Conservation (phyloP, 2,888 invertebrate genomes). For the Dasysyrphus tricinctus region DNA sequence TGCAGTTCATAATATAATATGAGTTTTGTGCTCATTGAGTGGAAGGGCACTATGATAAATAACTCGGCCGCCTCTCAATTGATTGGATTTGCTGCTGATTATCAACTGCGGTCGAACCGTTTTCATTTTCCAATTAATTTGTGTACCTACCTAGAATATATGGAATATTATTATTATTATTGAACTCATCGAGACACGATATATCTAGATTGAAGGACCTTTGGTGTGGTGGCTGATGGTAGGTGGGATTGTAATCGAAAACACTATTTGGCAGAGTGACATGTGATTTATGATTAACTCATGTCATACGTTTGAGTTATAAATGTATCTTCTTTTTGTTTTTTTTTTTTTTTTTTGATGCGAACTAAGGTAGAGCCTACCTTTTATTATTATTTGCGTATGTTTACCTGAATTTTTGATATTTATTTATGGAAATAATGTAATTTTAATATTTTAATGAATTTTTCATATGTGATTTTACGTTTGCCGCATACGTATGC, state of each 20-base stretch:
- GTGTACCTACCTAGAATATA: not conserved
- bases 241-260: conserved; percentile 13
- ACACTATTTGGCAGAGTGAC: conserved; percentile 40
- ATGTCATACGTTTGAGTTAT: conserved; percentile 48
- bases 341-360: too few relatives aligned
- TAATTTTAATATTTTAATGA: conserved; percentile 73
- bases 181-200: not conserved
- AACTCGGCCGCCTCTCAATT: conserved; percentile 59
- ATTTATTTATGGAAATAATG: conserved; percentile 72
- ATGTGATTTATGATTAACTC: conserved; percentile 70
- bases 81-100: conserved; percentile 71
- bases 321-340: not conserved
- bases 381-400: conserved; percentile 38
- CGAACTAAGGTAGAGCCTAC: conserved; percentile 6
- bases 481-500: not conserved
- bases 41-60: conserved; percentile 56
- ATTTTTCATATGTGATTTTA: conserved; percentile 53
- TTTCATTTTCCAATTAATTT: conserved; percentile 75
- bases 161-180: conserved; percentile 15
- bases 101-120: conserved; percentile 68
- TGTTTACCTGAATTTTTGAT: conserved; percentile 43
- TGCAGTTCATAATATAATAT: conserved; percentile 11
- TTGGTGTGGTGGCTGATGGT: not conserved
- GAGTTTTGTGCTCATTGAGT: conserved; percentile 8
- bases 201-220: conserved; percentile 35